These are phyloP conservation scores for Cyphotilapia sp. DNA, from an alignment of 2,113 vertebrate genomes.

Conservation along the genomic window DNA sequence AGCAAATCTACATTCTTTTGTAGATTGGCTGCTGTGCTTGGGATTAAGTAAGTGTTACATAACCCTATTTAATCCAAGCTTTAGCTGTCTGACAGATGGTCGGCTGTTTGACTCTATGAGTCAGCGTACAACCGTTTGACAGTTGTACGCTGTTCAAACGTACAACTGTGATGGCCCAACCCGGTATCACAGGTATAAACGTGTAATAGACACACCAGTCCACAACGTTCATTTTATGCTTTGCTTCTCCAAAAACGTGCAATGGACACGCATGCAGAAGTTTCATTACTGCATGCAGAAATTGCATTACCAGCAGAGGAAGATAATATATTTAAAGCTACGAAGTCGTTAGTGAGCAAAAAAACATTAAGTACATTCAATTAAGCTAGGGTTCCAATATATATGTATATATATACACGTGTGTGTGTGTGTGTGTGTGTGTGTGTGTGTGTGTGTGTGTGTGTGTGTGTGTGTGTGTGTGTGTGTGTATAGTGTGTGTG, in stretches of 20 bases:
- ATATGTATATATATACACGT: fast-evolving
- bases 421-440: not conserved
- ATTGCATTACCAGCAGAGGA: not conserved
- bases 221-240: not conserved
- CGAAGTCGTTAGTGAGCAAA: not conserved
- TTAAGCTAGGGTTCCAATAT: not conserved
- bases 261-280: not conserved
- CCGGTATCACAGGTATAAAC: fast-evolving
- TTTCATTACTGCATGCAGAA: not conserved
- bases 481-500: no score
- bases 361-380: not conserved
- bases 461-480: not conserved
- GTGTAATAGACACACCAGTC: not conserved
- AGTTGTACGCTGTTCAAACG: not conserved
- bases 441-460: no score
- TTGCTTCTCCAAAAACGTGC: not conserved
- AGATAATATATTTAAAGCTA: not conserved
- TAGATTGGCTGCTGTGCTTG: not conserved
- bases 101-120: not conserved
- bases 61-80: not conserved
- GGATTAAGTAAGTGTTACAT: not conserved
- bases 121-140: no score
- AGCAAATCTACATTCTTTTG: not conserved
- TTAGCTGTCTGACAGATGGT: not conserved
- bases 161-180: not conserved